A percentile compares a stretch with the other conserved stretches of the same genome.
phyloP scores from a whole-genome alignment of 2,888 invertebrate genomes.

The Pyralis farinalis region DNA sequence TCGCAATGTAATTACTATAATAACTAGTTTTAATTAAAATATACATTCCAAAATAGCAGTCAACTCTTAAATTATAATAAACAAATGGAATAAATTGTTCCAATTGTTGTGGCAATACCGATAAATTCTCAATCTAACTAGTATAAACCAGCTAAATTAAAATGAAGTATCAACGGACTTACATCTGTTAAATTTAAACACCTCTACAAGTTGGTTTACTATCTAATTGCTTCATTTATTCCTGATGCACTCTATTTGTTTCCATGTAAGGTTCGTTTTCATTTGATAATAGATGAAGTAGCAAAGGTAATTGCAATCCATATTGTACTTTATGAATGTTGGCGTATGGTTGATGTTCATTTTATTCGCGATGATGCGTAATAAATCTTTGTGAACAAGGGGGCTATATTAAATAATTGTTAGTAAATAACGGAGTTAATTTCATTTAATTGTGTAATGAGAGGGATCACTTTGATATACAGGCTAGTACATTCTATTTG shows the following conservation, averaged over 20 bases:
- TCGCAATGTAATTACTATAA: too few relatives aligned
- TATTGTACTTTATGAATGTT: not conserved
- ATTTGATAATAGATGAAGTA: not conserved
- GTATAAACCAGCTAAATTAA: not conserved
- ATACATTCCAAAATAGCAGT: too few relatives aligned
- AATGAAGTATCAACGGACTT: not conserved
- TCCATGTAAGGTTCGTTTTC: not conserved
- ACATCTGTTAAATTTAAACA: not conserved
- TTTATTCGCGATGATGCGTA: not conserved
- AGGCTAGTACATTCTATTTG: too few relatives aligned
- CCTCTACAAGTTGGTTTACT: not conserved
- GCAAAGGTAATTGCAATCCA: not conserved
- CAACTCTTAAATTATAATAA: too few relatives aligned
- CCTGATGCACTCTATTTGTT: not conserved
- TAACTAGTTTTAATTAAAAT: too few relatives aligned
- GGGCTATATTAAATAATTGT: conserved; percentile 13
- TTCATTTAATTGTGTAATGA: not conserved
- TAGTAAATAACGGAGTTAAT: conserved; percentile 21
- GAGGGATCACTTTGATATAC: not conserved
- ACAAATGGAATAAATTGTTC: too few relatives aligned
- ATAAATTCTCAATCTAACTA: not conserved
- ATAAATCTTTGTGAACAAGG: conserved; percentile 7
- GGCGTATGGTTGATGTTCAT: not conserved
- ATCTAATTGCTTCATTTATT: not conserved
- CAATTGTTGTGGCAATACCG: too few relatives aligned